Evolutionary conservation across 1,140 invertebrate genomes (phyloP).

Genomic region (Nasonia giraulti): DNA sequence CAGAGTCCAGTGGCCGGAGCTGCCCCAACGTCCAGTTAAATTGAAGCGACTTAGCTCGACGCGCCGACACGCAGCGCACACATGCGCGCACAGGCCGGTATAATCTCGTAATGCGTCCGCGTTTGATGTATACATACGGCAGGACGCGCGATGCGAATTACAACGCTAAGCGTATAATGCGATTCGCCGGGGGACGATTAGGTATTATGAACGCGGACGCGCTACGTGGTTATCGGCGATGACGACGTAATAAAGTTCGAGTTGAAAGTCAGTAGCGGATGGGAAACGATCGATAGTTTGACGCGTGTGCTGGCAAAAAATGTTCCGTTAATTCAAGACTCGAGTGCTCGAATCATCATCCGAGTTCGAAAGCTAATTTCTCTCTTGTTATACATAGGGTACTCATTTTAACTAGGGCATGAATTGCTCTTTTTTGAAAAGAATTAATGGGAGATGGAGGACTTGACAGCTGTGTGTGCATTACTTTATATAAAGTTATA

Average conservation of each 20-base stretch:
- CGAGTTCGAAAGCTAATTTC: too few species aligned
- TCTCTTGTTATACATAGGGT: too few species aligned
- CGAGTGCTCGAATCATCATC: neutral
- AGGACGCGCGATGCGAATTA: neutral
- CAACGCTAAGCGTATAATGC: constrained; percentile 14
- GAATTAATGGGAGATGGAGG: too few species aligned
- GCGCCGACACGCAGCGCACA: neutral
- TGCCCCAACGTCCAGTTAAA: neutral
- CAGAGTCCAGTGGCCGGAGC: neutral
- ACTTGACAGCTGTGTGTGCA: too few species aligned
- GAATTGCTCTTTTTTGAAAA: too few species aligned
- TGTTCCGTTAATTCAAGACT: too few species aligned
- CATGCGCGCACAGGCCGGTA: neutral
- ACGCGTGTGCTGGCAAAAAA: neutral
- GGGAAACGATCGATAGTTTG: neutral
- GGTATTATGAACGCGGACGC: neutral
- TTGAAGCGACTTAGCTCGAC: constrained; percentile 2
- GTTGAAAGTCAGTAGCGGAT: neutral
- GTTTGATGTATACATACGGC: neutral
- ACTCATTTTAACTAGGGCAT: too few species aligned
- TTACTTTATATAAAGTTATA: too few species aligned
- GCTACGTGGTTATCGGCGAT: neutral
- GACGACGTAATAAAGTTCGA: neutral
- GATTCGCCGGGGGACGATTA: constrained; percentile 5
- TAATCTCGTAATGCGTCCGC: neutral